Conservation (phyloP, 2,888 invertebrate species). For the Drymonia ruficornis region DNA sequence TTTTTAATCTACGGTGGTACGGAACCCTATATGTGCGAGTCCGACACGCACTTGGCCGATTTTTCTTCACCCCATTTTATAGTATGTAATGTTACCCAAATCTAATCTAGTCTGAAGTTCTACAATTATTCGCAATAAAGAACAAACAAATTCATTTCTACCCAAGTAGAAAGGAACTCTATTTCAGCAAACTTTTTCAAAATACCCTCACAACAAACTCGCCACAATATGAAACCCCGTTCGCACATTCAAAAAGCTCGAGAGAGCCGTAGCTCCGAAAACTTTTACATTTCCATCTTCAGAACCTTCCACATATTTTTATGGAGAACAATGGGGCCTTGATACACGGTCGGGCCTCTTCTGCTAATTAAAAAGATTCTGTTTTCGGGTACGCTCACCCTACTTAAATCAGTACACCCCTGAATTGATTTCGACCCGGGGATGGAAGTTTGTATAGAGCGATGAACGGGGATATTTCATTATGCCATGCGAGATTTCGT, state of each 20-base stretch:
- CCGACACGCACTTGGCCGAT: too few species aligned
- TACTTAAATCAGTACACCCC: slow-evolving; percentile 38
- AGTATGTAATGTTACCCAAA: too few species aligned
- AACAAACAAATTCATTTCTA: neutral
- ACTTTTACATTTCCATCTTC: neutral
- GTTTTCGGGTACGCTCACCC: slow-evolving; percentile 28
- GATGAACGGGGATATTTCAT: slow-evolving; percentile 19
- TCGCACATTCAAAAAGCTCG: neutral
- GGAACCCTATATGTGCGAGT: too few species aligned
- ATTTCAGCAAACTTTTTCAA: neutral
- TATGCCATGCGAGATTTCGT: slow-evolving; percentile 26
- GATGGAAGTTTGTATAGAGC: slow-evolving; percentile 24
- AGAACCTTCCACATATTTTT: slow-evolving; percentile 24
- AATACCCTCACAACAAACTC: neutral
- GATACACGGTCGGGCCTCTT: slow-evolving; percentile 57
- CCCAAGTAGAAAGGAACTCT: neutral
- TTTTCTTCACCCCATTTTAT: too few species aligned
- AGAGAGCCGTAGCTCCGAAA: neutral
- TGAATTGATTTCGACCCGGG: slow-evolving; percentile 23
- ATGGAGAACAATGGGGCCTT: slow-evolving; percentile 46
- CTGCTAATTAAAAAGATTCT: slow-evolving; percentile 69
- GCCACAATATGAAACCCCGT: neutral
- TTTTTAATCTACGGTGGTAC: too few species aligned
- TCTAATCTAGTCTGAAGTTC: too few species aligned
- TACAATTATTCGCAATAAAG: neutral